Percentiles rank a stretch among this genome's conserved stretches.
These are phyloP conservation scores for Chydorus sphaericus DNA, from an alignment of 2,888 invertebrate species.

Conservation along the genomic window DNA sequence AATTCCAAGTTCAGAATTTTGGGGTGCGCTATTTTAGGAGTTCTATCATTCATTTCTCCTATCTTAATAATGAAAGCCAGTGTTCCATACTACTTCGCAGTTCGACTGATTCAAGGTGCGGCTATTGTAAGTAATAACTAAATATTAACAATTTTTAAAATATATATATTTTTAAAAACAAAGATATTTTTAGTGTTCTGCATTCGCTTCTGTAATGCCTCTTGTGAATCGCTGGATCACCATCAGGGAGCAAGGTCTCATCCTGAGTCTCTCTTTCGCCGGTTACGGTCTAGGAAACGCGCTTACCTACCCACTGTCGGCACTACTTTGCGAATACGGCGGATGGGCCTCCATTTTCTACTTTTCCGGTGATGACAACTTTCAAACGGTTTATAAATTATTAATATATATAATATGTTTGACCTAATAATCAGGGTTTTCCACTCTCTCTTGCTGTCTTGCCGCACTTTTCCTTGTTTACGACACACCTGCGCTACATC, in stretches of 20 bases:
- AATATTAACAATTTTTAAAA: background rate
- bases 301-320: constrained; percentile 40
- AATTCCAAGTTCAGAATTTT: no score
- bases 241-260: constrained; percentile 8
- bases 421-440: no score
- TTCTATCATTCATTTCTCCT: background rate
- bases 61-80: background rate
- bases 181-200: background rate
- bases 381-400: no score
- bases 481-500: constrained; percentile 39
- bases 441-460: constrained; percentile 33
- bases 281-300: constrained; percentile 34
- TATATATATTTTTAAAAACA: no score
- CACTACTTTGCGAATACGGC: constrained; percentile 38
- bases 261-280: constrained; percentile 26
- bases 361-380: constrained; percentile 36
- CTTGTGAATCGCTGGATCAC: constrained; percentile 6
- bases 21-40: no score
- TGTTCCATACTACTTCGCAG: background rate
- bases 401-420: no score
- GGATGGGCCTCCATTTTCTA: constrained; percentile 48
- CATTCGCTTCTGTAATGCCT: constrained; percentile 2
- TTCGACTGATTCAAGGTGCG: background rate
- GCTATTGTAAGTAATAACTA: no score
- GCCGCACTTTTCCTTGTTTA: constrained; percentile 34